Percentiles rank a stretch among this genome's conserved stretches.
Conservation (phyloP, 2,113 vertebrate genomes). For the Taurulus bubalis region DNA sequence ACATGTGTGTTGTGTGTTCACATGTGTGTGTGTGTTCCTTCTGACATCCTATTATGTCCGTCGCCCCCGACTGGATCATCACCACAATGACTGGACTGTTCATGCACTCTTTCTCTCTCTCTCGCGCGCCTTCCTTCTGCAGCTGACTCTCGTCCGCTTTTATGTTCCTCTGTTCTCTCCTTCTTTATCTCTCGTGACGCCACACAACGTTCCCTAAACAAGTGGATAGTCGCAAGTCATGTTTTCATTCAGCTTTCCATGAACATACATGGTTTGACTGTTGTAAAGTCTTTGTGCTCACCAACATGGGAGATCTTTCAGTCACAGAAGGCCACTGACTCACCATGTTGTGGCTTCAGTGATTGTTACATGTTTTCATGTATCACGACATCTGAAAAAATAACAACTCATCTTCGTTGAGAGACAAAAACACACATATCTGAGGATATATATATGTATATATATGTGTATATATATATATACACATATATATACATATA, state of each 20-base stretch:
- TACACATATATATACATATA: too few relatives aligned
- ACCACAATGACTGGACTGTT: constrained; percentile 29
- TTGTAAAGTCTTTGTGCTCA: constrained; percentile 11
- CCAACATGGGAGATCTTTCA: constrained; percentile 6
- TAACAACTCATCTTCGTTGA: not conserved
- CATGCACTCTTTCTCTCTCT: constrained; percentile 36
- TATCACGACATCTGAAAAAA: not conserved
- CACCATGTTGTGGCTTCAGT: not conserved
- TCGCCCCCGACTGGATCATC: constrained; percentile 38
- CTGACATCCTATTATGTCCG: constrained; percentile 44
- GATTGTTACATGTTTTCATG: not conserved
- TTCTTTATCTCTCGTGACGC: not conserved
- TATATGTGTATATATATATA: too few relatives aligned
- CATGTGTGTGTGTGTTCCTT: constrained; percentile 16
- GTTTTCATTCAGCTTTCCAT: constrained; percentile 12
- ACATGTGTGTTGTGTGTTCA: not conserved
- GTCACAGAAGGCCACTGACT: constrained; percentile 3
- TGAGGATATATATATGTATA: not conserved
- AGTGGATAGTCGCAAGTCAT: not conserved
- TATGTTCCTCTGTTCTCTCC: constrained; percentile 12
- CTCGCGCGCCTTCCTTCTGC: constrained; percentile 32
- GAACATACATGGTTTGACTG: constrained; percentile 7
- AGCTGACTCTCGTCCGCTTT: not conserved
- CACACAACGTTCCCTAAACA: not conserved
- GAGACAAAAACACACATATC: not conserved